Conservation (phyloP, 2,888 invertebrate genomes). For the Sceliomorpha sp. region DNA sequence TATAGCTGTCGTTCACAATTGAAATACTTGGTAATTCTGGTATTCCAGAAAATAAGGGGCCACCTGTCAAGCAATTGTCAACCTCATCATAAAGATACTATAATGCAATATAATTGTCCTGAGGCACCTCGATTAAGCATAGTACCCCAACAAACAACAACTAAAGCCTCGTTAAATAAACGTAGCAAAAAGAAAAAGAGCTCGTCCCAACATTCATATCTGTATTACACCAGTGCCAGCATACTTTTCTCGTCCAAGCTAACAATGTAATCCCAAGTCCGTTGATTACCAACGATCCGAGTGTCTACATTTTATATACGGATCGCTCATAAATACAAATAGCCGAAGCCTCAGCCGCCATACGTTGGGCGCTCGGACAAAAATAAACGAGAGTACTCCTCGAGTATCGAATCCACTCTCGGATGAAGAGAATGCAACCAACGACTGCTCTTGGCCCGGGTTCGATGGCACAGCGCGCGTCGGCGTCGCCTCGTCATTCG, state of each 20-base stretch:
- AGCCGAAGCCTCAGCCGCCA: conserved; percentile 42
- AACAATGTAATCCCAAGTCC: conserved; percentile 19
- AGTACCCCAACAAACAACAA: no score
- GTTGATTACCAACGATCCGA: conserved; percentile 36
- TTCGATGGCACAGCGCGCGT: conserved; percentile 40
- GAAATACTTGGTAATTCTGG: no score
- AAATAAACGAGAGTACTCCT: conserved; percentile 67
- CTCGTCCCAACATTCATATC: no score
- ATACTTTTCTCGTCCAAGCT: conserved; percentile 17
- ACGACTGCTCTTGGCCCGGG: conserved; percentile 44
- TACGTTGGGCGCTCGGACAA: conserved; percentile 56
- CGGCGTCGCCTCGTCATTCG: conserved; percentile 19
- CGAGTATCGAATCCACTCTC: conserved; percentile 69
- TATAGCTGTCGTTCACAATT: no score
- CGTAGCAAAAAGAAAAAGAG: no score
- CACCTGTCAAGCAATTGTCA: no score
- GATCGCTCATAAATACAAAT: conserved; percentile 54
- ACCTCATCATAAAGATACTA: no score
- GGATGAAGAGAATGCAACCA: conserved; percentile 66
- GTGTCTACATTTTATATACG: conserved; percentile 36
- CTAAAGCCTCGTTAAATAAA: no score
- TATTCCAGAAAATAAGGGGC: no score
- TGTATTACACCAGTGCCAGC: no score
- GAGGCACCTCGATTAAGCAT: no score
- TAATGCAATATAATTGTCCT: no score